Evolutionary conservation across 23 tunicate species (phyloP), one percentile per base, ranked within the genome.

Genomic region (Halocynthia aurantium): DNA sequence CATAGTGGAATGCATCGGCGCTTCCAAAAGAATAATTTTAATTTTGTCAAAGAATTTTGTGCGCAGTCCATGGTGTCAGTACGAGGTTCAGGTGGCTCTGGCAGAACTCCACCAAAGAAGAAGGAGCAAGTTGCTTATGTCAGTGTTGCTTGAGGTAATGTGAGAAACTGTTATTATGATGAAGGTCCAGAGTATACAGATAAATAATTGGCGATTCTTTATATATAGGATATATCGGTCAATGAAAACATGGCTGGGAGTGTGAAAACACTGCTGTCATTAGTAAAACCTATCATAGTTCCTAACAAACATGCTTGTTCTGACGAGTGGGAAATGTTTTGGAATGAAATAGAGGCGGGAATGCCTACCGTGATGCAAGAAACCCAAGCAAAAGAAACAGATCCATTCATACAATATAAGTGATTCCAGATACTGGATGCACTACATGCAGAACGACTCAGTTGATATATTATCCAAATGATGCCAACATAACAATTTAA

Each of bases 51-150:
- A 74, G 52, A 77, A 85, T 52, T 92, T 89, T 62, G 86, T 80
- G 31, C 19, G 75, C 10, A 86, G 92, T 79, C 80, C 88, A 7
- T 92, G 98, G 98, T 92, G 98, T 62, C 88, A 86, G 52, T 86
- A 92, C 69, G 98, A 92, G 77, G 93, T 92, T 0, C 98, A 92
- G 63, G 84, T 92, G 15, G 91, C 98, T 4, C 73, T 92, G 56
- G 84, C 98, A 6, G 84, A 86, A 53, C 77, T 92, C 6, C 98
- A 92, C 60, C 70, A 76, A 9, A 76, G 77, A n/a, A 76, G 92
- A 58, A 74, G 82, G 76, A 85, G 98, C 51, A 85, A 83, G 54
- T 69, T 86, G 52, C 84, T 92, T 17, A 75, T 92, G 19, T 90
- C 98, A 5, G 55, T 92, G 5, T 80, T 92, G 20, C 80, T 92